Evolutionary conservation across 2,113 vertebrate species (phyloP).

Genomic region (Girardinichthys multiradiatus): DNA sequence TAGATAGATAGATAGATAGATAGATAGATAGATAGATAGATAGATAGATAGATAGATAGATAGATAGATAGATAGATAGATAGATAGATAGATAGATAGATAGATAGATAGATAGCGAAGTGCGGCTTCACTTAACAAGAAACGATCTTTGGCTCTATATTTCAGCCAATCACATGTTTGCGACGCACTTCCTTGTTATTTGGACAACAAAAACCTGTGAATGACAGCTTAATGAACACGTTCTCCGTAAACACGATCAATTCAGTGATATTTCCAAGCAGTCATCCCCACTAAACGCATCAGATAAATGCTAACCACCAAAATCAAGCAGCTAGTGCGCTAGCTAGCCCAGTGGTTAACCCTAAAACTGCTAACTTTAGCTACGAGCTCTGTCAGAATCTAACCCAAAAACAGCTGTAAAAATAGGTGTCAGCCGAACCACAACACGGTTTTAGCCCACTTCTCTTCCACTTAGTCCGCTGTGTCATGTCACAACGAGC

Average conservation of each 20-base stretch:
- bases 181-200: conserved; percentile 26
- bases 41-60: too few species aligned
- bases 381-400: background rate
- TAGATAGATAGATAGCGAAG: background rate
- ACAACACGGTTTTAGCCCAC: too few species aligned
- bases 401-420: background rate
- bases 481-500: background rate
- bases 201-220: background rate
- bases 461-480: background rate
- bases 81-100: too few species aligned
- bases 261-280: background rate
- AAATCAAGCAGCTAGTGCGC: background rate
- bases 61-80: too few species aligned
- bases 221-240: background rate
- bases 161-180: conserved; percentile 34
- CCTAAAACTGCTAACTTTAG: conserved; percentile 11
- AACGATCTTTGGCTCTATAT: conserved; percentile 25
- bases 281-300: background rate
- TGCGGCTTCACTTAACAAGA: background rate
- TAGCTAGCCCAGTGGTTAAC: conserved; percentile 15
- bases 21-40: too few species aligned
- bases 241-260: too few species aligned
- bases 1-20: too few species aligned
- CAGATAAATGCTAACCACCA: fast-evolving
- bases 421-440: fast-evolving